Evolutionary conservation across 2,888 invertebrate genomes (phyloP).

Genomic region (Cloeon dipterum): DNA sequence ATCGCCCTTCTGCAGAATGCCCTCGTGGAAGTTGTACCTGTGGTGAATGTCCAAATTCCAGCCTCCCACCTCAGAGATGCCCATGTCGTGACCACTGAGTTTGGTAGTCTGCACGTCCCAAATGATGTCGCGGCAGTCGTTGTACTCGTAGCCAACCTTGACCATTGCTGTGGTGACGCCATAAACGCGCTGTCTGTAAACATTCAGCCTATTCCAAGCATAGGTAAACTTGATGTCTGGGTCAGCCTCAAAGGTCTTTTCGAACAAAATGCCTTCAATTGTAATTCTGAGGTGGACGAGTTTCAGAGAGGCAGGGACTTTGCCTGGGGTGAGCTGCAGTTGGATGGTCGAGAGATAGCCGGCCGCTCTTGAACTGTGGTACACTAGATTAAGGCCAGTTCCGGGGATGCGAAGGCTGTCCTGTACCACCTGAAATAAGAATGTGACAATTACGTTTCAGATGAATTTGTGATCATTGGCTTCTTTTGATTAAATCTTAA

Average conservation of each 20-base stretch:
- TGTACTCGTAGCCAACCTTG: constrained; percentile 91
- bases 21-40: constrained; percentile 93
- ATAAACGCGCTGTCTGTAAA: constrained; percentile 86
- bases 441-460: too few species aligned
- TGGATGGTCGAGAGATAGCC: constrained; percentile 87
- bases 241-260: constrained; percentile 86
- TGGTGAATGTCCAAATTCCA: constrained; percentile 98
- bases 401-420: constrained; percentile 87
- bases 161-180: constrained; percentile 89
- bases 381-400: constrained; percentile 84
- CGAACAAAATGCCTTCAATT: constrained; percentile 83
- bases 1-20: constrained; percentile 90
- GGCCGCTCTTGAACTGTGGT: constrained; percentile 83
- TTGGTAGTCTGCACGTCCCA: constrained; percentile 95
- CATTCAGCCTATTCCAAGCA: constrained; percentile 90
- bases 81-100: constrained; percentile 88
- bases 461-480: too few species aligned
- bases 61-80: constrained; percentile 87
- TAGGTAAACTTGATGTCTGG: constrained; percentile 92
- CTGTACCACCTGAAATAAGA: constrained; percentile 54
- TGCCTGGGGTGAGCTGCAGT: constrained; percentile 68
- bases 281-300: constrained; percentile 82
- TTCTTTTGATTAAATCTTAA: neutral
- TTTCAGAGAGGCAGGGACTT: constrained; percentile 54
- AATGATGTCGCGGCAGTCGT: constrained; percentile 72